These are phyloP conservation scores for Platichthys stellatus DNA, from an alignment of 2,113 vertebrate genomes.

Conservation along the genomic window DNA sequence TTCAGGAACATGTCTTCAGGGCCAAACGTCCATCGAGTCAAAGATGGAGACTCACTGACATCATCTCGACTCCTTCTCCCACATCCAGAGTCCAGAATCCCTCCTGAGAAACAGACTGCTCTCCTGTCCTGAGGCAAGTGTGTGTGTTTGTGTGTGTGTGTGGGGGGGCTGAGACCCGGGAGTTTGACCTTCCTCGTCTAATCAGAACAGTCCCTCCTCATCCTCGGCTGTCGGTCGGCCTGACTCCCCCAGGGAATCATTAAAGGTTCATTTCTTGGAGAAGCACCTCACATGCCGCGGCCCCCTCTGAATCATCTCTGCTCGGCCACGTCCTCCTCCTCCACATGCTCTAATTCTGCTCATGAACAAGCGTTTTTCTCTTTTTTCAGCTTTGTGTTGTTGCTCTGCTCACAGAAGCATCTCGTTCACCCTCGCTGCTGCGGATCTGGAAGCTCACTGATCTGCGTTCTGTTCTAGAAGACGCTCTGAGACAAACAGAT, in stretches of 20 bases:
- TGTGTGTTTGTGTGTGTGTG: too few species aligned
- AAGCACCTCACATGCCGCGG: constrained; percentile 49
- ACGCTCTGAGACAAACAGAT: neutral
- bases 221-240: constrained; percentile 30
- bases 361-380: constrained; percentile 29
- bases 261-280: constrained; percentile 64
- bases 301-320: constrained; percentile 69
- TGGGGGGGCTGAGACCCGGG: neutral
- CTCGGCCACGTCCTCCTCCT: constrained; percentile 59
- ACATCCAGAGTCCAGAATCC: neutral
- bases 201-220: constrained; percentile 45
- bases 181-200: constrained; percentile 44
- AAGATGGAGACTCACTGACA: too few species aligned
- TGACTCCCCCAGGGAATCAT: constrained; percentile 51
- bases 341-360: constrained; percentile 69
- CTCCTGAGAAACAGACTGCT: neutral
- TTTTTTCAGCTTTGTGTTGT: constrained; percentile 22
- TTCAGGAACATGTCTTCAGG: too few species aligned
- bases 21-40: too few species aligned
- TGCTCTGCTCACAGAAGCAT: neutral
- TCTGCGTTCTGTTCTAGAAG: neutral
- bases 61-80: too few species aligned
- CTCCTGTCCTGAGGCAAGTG: too few species aligned
- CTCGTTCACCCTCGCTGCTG: neutral
- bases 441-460: neutral